These are phyloP conservation scores for Spinus pinus DNA, from an alignment of 2,797 vertebrate genomes.

Conservation along the genomic window DNA sequence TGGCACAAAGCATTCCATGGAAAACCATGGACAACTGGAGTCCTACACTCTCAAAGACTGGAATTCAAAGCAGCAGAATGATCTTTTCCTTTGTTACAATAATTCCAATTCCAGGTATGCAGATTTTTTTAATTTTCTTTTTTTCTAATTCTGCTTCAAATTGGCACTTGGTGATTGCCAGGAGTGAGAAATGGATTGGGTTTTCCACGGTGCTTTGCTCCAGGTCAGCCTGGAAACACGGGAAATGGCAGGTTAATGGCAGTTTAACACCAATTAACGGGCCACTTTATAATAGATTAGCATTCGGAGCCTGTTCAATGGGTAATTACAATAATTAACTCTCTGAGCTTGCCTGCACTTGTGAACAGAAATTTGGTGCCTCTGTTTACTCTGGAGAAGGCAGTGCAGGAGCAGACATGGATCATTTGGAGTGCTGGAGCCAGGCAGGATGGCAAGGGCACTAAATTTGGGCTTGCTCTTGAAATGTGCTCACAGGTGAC, in stretches of 20 bases:
- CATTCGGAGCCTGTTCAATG: conserved; percentile 29
- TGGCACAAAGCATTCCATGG: rapidly evolving
- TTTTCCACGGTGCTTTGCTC: conserved; percentile 10
- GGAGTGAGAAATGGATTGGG: not conserved
- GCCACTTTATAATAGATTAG: conserved; percentile 44
- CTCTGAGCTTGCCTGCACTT: not conserved
- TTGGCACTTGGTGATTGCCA: not conserved
- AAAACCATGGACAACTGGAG: rapidly evolving
- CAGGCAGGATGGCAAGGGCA: not conserved
- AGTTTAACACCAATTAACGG: conserved; percentile 64
- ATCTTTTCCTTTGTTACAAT: not conserved
- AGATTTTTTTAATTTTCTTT: not conserved
- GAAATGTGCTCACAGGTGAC: not conserved
- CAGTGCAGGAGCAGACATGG: not conserved
- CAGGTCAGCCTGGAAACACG: conserved; percentile 7
- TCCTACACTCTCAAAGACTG: rapidly evolving
- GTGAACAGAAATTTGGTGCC: not conserved
- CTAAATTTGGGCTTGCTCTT: not conserved
- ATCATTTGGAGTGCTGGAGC: not conserved
- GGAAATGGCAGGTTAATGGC: conserved; percentile 39
- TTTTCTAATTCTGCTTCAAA: not conserved
- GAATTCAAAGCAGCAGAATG: not conserved
- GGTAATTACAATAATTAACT: conserved; percentile 69
- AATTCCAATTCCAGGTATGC: not conserved
- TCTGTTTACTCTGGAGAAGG: not conserved